Evolutionary conservation across 2,113 vertebrate species (phyloP).

Genomic region (Dicerorhinus sumatrensis): DNA sequence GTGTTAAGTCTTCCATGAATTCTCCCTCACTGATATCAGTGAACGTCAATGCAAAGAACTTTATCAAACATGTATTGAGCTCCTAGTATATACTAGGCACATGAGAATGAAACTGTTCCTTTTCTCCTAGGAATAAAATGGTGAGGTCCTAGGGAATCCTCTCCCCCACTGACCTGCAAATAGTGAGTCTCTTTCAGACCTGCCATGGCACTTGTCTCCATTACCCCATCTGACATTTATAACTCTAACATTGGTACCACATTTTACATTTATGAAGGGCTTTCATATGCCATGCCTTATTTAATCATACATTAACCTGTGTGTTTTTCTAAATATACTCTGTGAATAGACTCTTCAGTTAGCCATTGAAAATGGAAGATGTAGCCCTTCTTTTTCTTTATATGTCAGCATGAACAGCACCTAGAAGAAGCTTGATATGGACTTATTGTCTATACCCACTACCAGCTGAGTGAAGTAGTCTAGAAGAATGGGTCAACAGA

Average conservation of each 20-base stretch:
- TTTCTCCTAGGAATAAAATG: not conserved
- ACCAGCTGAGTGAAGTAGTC: not conserved
- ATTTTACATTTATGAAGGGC: not conserved
- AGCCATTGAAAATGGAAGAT: not conserved
- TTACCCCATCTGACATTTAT: not conserved
- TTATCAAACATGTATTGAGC: not conserved
- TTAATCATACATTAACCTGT: not conserved
- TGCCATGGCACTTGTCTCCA: not conserved
- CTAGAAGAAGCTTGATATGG: not conserved
- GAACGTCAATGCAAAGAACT: not conserved
- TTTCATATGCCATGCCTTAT: not conserved
- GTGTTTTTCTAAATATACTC: not conserved
- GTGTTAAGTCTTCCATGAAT: not conserved
- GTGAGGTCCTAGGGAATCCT: not conserved
- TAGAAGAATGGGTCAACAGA: not conserved
- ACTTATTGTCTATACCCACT: not conserved
- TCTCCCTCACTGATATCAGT: not conserved
- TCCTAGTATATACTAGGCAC: not conserved
- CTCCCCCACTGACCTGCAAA: not conserved
- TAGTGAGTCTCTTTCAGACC: not conserved
- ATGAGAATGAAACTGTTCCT: not conserved
- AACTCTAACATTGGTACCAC: not conserved
- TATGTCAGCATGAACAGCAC: not conserved
- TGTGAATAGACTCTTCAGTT: not conserved
- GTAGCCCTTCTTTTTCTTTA: not conserved